Percentiles rank a stretch among this genome's conserved stretches.
phyloP scores from a whole-genome alignment of 1,140 invertebrate genomes.

The Microvelia longipes region DNA sequence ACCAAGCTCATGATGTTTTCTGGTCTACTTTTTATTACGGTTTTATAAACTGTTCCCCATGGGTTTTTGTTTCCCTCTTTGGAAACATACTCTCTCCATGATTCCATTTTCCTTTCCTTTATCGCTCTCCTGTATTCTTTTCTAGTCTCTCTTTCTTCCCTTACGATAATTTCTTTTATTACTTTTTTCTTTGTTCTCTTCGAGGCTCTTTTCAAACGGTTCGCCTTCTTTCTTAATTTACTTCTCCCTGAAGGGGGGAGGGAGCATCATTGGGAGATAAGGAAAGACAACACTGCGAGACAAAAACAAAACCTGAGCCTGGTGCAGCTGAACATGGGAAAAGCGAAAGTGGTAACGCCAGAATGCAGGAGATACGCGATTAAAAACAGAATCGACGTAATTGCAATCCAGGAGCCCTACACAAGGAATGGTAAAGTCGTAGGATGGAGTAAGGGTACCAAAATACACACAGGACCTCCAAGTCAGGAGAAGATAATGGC shows the following conservation, averaged over 20 bases:
- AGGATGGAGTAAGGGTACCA: background rate
- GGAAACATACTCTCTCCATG: background rate
- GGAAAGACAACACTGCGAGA: no score
- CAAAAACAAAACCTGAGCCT: no score
- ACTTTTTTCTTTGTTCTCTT: no score
- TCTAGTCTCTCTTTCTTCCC: no score
- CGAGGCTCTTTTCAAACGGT: no score
- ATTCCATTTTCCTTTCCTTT: no score
- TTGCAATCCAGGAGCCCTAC: background rate
- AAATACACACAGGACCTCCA: background rate
- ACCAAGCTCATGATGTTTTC: background rate
- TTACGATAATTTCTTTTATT: no score
- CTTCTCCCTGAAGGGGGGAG: no score
- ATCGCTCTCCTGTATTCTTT: no score
- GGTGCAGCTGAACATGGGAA: background rate
- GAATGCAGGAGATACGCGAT: background rate
- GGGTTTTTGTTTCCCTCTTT: background rate
- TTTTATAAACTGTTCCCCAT: background rate
- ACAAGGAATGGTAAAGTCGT: background rate
- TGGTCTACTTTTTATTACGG: background rate
- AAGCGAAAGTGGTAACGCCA: background rate
- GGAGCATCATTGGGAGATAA: no score
- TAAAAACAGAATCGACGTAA: background rate
- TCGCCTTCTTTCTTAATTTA: no score
- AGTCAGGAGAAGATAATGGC: background rate